These are phyloP conservation scores for Triplophysa bombifrons DNA, from an alignment of 2,797 vertebrate genomes.

Conservation along the genomic window DNA sequence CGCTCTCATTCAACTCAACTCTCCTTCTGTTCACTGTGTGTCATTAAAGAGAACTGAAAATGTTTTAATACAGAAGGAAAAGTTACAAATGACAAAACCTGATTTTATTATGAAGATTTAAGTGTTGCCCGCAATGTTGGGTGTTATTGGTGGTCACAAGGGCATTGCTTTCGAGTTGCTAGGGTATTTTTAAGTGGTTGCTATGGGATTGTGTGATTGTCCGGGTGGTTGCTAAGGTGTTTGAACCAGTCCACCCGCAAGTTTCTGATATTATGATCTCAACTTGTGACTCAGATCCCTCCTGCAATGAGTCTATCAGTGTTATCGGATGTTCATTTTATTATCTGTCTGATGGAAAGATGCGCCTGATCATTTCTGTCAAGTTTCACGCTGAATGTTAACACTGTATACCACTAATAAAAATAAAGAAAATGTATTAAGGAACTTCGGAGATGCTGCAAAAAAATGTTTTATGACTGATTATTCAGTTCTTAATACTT, in stretches of 20 bases:
- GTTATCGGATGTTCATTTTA: too few relatives aligned
- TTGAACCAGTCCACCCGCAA: not conserved
- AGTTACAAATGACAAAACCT: not conserved
- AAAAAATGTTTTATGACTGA: too few relatives aligned
- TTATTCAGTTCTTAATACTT: too few relatives aligned
- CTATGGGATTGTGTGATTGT: too few relatives aligned
- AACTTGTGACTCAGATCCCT: not conserved
- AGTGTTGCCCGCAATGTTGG: not conserved
- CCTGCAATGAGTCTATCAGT: not conserved
- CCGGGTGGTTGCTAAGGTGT: not conserved
- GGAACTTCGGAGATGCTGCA: too few relatives aligned
- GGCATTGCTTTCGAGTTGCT: not conserved
- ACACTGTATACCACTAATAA: too few relatives aligned
- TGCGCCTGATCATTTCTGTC: too few relatives aligned
- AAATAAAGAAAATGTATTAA: too few relatives aligned
- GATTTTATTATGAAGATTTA: not conserved
- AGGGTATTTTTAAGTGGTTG: not conserved
- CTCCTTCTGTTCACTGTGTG: not conserved
- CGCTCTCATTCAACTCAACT: constrained; percentile 5
- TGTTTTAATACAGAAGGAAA: not conserved
- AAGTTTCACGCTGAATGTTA: too few relatives aligned
- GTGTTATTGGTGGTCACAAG: not conserved
- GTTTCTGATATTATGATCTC: not conserved
- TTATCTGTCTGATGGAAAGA: too few relatives aligned
- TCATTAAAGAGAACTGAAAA: not conserved